These are phyloP conservation scores for Diloba caeruleocephala DNA, from an alignment of 2,888 invertebrate genomes.

Conservation along the genomic window DNA sequence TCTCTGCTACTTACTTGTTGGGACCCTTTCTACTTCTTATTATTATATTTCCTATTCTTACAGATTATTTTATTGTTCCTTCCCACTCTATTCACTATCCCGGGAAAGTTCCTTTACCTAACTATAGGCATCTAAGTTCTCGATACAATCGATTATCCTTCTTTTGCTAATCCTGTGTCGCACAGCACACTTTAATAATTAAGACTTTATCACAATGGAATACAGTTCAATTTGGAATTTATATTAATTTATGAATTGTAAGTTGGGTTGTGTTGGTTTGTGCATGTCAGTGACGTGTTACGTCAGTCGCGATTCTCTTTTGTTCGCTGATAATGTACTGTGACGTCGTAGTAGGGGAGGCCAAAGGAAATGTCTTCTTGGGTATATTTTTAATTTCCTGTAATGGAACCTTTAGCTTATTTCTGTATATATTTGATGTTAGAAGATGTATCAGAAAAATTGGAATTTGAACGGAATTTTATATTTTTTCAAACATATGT, in stretches of 20 bases:
- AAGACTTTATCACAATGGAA: not conserved
- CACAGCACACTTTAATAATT: not conserved
- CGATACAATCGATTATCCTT: conserved; percentile 65
- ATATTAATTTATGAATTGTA: not conserved
- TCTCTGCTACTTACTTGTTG: too few relatives aligned
- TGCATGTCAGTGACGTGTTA: conserved; percentile 69
- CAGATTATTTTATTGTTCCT: not conserved
- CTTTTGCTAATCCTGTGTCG: conserved; percentile 33
- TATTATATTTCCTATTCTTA: not conserved
- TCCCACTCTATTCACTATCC: not conserved
- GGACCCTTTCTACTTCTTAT: not conserved
- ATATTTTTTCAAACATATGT: not conserved
- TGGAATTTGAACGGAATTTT: not conserved
- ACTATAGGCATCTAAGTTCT: conserved; percentile 37
- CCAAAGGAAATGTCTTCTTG: conserved; percentile 44
- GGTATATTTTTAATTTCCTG: conserved; percentile 54
- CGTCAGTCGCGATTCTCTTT: conserved; percentile 73
- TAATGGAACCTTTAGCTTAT: conserved; percentile 35
- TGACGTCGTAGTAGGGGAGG: conserved; percentile 58
- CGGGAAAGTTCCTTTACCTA: conserved; percentile 3
- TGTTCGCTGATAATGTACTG: conserved; percentile 69
- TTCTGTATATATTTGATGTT: not conserved
- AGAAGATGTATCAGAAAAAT: not conserved
- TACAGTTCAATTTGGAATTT: conserved; percentile 18
- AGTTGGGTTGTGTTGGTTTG: conserved; percentile 29